These are phyloP conservation scores for Apodemus agrarius DNA, from an alignment of 2,797 vertebrate species.

Conservation along the genomic window DNA sequence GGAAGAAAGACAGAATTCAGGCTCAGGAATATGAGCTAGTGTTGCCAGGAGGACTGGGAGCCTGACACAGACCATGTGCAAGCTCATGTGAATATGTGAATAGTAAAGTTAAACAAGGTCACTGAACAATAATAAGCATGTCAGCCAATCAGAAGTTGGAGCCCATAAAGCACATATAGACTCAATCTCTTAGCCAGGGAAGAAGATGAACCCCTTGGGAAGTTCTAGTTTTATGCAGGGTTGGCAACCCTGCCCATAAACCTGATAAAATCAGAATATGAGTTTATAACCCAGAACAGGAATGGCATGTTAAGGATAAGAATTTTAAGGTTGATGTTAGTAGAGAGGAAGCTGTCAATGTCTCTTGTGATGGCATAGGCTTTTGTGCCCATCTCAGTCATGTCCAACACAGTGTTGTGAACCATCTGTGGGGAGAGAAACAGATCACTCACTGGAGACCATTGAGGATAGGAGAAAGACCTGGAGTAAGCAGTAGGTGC, in stretches of 20 bases:
- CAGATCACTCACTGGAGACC: background rate
- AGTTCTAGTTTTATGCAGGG: slow-evolving; percentile 72
- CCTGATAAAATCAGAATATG: fast-evolving
- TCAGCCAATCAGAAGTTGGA: fast-evolving
- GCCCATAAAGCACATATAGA: fast-evolving
- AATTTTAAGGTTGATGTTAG: slow-evolving; percentile 63
- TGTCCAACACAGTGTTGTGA: slow-evolving; percentile 90
- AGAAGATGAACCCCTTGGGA: fast-evolving
- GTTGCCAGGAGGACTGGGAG: fast-evolving
- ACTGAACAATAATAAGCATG: too few species aligned
- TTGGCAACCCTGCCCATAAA: slow-evolving; percentile 10
- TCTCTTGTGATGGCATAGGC: slow-evolving; percentile 88
- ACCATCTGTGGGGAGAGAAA: slow-evolving; percentile 86
- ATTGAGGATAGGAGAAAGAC: fast-evolving
- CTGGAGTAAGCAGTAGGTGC: fast-evolving
- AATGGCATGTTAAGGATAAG: slow-evolving; percentile 37
- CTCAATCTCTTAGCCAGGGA: fast-evolving
- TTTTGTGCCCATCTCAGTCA: slow-evolving; percentile 92
- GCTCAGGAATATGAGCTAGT: background rate
- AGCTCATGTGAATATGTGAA: fast-evolving
- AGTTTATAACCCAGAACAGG: fast-evolving
- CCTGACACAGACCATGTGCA: fast-evolving
- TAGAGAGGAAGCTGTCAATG: slow-evolving; percentile 77
- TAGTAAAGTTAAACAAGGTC: background rate
- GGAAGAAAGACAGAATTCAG: background rate